Conservation (phyloP, 2,888 invertebrate genomes). For the Myopa testacea region DNA sequence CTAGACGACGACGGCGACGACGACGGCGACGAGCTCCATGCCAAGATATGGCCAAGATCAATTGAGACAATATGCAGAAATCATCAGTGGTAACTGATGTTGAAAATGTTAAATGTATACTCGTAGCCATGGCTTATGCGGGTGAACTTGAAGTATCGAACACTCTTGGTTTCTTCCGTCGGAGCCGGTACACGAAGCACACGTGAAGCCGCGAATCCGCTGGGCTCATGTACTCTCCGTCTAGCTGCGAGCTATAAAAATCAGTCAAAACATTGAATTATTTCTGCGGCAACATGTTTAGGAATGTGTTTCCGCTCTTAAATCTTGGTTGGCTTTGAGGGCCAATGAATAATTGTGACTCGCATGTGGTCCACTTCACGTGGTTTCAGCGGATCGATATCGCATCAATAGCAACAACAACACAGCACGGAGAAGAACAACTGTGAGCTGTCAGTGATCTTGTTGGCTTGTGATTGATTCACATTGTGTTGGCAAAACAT, state of each 20-base stretch:
- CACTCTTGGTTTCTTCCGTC: conserved; percentile 31
- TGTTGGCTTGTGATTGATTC: conserved; percentile 65
- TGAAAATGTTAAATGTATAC: conserved; percentile 4
- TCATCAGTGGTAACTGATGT: conserved; percentile 16
- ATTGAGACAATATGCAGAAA: conserved; percentile 32
- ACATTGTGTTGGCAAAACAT: conserved; percentile 60
- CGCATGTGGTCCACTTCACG: conserved; percentile 35
- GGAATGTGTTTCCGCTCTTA: conserved; percentile 40
- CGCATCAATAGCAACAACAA: conserved; percentile 49
- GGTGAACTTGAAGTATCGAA: conserved; percentile 11
- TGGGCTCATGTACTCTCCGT: neutral
- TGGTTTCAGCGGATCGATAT: conserved; percentile 13
- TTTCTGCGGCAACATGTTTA: conserved; percentile 32
- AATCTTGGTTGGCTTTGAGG: conserved; percentile 18
- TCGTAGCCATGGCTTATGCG: conserved; percentile 16
- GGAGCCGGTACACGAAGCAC: neutral
- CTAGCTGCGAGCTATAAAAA: conserved; percentile 5
- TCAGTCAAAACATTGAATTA: conserved; percentile 39
- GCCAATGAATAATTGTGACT: conserved; percentile 25
- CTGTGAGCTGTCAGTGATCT: conserved; percentile 66
- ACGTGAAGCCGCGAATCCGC: neutral
- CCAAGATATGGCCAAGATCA: conserved; percentile 20
- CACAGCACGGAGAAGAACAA: conserved; percentile 33
- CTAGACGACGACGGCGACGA: neutral
- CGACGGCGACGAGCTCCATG: neutral